phyloP scores from a whole-genome alignment of 2,888 invertebrate genomes.

The Germaria angustata region DNA sequence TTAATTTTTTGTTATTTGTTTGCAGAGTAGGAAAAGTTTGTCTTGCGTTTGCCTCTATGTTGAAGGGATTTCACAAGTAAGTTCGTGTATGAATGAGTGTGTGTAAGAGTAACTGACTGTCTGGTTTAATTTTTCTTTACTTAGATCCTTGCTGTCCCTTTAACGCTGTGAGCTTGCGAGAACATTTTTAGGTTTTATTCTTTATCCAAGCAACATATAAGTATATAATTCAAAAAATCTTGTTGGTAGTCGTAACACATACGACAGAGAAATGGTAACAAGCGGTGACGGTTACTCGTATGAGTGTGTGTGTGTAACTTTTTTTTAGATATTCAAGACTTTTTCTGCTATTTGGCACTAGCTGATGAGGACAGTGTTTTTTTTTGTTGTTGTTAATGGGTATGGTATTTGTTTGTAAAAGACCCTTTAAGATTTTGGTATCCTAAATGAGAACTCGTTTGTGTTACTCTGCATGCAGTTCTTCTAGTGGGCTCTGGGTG shows the following conservation, averaged over 20 bases:
- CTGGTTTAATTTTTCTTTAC: not conserved
- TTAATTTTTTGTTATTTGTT: constrained; percentile 29
- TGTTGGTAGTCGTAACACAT: not conserved
- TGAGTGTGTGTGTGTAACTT: not conserved
- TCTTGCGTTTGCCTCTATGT: constrained; percentile 54
- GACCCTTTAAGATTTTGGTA: constrained; percentile 18
- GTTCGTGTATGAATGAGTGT: not conserved
- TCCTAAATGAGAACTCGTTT: constrained; percentile 53
- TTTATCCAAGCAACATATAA: not conserved
- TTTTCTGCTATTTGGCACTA: not conserved
- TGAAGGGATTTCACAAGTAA: not conserved
- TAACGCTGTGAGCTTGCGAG: not conserved
- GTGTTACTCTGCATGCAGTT: constrained; percentile 6
- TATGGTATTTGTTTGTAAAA: not conserved
- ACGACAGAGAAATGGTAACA: not conserved
- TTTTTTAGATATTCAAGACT: not conserved
- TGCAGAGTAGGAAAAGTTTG: constrained; percentile 52
- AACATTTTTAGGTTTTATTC: not conserved
- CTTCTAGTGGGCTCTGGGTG: not conserved
- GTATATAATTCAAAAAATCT: not conserved
- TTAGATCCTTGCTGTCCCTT: constrained; percentile 8
- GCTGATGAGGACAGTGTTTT: constrained; percentile 13
- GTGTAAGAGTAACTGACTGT: constrained; percentile 5
- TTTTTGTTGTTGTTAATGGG: not conserved
- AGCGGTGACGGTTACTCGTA: not conserved